Evolutionary conservation across 2,888 invertebrate species (phyloP), one percentile per base, ranked within the genome.

Genomic region (Podabrus alpinus): DNA sequence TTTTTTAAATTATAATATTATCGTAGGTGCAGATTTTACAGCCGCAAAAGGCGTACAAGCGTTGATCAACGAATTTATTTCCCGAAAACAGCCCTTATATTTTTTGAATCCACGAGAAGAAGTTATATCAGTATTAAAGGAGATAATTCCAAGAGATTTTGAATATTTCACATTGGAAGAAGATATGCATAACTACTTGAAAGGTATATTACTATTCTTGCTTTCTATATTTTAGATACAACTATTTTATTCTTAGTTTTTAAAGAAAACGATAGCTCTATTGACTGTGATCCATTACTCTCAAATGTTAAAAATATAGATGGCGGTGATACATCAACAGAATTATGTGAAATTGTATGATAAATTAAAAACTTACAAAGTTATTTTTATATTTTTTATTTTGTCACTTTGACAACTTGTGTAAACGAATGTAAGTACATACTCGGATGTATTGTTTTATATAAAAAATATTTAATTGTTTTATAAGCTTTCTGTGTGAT

Each of bases 31-130:
- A 0, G 96, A 96, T 88, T 96, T 95, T 84, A 96, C 95, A 9
- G 95, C 95, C 15, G 95, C 95, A 0, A 94, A 95, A 88, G 95
- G 95, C 64, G 92, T 95, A 79, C 94, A 94, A 19, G 91, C 94
- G 0, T 84, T 95, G 66, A 93, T 94, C 1, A 91, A 91, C 76
- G 94, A 95, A 77, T 90, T 95, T 68, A 90, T 90, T 1, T 89
- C 90, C 4, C 90, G 94, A 24, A 92, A 94, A 13, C 94, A 94
- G 79, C 92, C 92, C 0, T 86, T 95, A 2, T 93, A 94, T 76
- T 89, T 95, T 72, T 88, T 94, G 74, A 91, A 93, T 77, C 92
- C 93, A 0, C 88, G 92, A 9, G 90, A 91, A 1, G 91, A 90
- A 77, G 93, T 94, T 4, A 89, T 93, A 0, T 87, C 92, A 0